Conservation (phyloP, 2,888 invertebrate genomes). For the Endomychus coccineus region DNA sequence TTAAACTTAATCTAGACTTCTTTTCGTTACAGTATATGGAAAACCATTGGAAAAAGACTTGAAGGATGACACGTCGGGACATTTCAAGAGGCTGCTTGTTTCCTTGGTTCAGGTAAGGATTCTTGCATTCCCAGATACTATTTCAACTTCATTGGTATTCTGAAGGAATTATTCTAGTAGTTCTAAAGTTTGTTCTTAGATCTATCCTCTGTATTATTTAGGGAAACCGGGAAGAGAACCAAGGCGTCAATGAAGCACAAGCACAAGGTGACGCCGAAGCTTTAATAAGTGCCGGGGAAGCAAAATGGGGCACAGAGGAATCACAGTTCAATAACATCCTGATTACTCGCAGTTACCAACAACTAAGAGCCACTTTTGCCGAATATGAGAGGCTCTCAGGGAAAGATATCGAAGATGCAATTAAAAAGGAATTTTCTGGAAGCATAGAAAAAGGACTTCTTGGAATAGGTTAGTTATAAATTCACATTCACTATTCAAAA, state of each 20-base stretch:
- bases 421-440: conserved; percentile 85
- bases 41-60: conserved; percentile 77
- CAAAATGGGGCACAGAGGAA: conserved; percentile 87
- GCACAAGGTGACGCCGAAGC: conserved; percentile 79
- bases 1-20: too few relatives aligned
- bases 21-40: conserved; percentile 69
- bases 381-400: conserved; percentile 78
- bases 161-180: too few relatives aligned
- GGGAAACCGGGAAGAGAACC: conserved; percentile 86
- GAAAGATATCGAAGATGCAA: conserved; percentile 75
- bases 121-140: not conserved
- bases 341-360: conserved; percentile 82
- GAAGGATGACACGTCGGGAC: conserved; percentile 90
- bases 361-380: conserved; percentile 74
- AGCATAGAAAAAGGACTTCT: conserved; percentile 78
- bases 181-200: too few relatives aligned
- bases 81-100: conserved; percentile 85
- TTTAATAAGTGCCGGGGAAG: conserved; percentile 68
- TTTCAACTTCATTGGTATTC: too few relatives aligned
- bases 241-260: conserved; percentile 70
- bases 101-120: conserved; percentile 61
- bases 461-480: conserved; percentile 81
- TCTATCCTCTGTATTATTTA: too few relatives aligned
- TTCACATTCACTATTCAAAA: too few relatives aligned
- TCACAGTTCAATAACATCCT: conserved; percentile 79